phyloP scores from a whole-genome alignment of 2,797 vertebrate genomes.

The Danionella dracula region DNA sequence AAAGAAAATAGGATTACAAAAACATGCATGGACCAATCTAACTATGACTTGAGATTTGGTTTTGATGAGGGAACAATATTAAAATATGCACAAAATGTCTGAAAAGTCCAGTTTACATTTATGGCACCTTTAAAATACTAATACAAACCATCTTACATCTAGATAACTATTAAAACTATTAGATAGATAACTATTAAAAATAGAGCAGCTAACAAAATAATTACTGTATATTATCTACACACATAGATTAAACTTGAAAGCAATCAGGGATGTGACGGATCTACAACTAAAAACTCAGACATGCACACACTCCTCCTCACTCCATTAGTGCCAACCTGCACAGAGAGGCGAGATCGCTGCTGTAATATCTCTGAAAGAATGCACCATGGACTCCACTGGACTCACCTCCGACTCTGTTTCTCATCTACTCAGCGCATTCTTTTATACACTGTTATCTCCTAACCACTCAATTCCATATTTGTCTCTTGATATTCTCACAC shows the following conservation, averaged over 20 bases:
- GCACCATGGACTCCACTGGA: constrained; percentile 67
- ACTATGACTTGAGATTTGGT: too few relatives aligned
- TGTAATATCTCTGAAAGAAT: constrained; percentile 74
- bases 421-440: neutral
- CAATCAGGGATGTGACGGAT: constrained; percentile 48
- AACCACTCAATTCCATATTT: constrained; percentile 41
- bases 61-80: too few relatives aligned
- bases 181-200: too few relatives aligned
- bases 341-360: constrained; percentile 61
- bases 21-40: too few relatives aligned
- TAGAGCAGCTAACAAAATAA: too few relatives aligned
- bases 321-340: constrained; percentile 75
- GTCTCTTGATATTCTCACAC: constrained; percentile 2
- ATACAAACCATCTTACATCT: too few relatives aligned
- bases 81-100: too few relatives aligned
- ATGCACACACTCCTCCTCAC: constrained; percentile 48
- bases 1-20: too few relatives aligned
- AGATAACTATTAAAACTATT: too few relatives aligned
- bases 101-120: too few relatives aligned
- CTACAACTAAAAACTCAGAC: constrained; percentile 31
- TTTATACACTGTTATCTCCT: neutral
- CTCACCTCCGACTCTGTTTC: neutral
- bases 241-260: neutral
- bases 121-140: too few relatives aligned
- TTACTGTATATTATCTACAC: too few relatives aligned